These are phyloP conservation scores for Panthera uncia DNA, from an alignment of 2,113 vertebrate species.

Conservation along the genomic window DNA sequence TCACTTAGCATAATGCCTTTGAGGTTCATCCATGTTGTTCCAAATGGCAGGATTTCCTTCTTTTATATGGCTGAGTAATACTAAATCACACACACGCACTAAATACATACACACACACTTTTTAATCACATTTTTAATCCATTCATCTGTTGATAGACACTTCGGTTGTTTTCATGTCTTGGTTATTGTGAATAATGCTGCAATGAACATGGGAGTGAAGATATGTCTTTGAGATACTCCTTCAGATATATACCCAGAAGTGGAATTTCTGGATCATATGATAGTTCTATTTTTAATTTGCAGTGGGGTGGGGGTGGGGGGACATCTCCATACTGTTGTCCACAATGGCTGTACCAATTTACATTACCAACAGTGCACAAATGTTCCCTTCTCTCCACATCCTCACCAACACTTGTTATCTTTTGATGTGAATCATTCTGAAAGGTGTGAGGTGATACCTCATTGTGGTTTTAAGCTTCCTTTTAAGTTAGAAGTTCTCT, in stretches of 20 bases:
- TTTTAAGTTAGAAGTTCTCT: background rate
- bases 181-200: background rate
- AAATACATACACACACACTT: background rate
- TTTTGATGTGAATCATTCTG: background rate
- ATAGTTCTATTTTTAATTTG: background rate
- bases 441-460: background rate
- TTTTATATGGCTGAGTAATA: background rate
- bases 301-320: too few relatives aligned
- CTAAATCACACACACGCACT: background rate
- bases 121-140: background rate
- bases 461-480: background rate
- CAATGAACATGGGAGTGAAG: background rate
- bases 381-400: background rate
- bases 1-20: background rate
- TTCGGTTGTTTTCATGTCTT: background rate
- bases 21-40: background rate
- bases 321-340: background rate
- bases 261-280: background rate
- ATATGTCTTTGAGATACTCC: background rate
- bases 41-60: background rate
- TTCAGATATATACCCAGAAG: background rate
- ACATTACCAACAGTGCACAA: background rate
- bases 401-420: background rate
- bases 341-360: background rate
- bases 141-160: background rate